A percentile compares a stretch with the other conserved stretches of the same genome.
These are phyloP conservation scores for Pseudopodoces humilis DNA, from an alignment of 2,113 vertebrate genomes.

Conservation along the genomic window DNA sequence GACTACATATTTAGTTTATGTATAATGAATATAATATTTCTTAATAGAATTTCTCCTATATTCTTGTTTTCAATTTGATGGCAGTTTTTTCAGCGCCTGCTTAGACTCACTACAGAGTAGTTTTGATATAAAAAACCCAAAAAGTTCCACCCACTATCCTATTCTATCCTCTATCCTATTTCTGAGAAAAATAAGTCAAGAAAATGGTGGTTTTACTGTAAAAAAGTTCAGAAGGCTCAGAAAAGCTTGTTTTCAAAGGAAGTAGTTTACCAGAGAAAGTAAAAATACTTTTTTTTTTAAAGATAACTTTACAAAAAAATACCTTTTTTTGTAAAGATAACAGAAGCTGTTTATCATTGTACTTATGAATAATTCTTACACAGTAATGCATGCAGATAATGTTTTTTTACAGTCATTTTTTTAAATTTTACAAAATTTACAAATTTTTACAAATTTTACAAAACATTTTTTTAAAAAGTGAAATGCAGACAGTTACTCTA, in stretches of 20 bases:
- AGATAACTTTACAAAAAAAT: background rate
- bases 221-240: background rate
- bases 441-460: no score
- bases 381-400: background rate
- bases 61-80: background rate
- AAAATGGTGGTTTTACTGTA: background rate
- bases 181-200: background rate
- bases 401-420: background rate
- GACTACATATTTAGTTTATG: background rate
- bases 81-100: background rate
- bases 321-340: background rate
- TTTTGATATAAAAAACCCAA: background rate
- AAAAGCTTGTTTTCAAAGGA: background rate
- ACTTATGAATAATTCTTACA: background rate
- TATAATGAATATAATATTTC: background rate
- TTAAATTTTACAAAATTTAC: no score
- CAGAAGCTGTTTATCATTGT: background rate
- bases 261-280: background rate
- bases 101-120: background rate
- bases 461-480: background rate
- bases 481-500: background rate
- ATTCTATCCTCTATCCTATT: background rate
- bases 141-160: background rate
- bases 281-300: background rate
- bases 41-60: background rate